Evolutionary conservation across 1,140 invertebrate genomes (phyloP), one percentile per base, ranked within the genome.

Genomic region (Habropoda laboriosa): DNA sequence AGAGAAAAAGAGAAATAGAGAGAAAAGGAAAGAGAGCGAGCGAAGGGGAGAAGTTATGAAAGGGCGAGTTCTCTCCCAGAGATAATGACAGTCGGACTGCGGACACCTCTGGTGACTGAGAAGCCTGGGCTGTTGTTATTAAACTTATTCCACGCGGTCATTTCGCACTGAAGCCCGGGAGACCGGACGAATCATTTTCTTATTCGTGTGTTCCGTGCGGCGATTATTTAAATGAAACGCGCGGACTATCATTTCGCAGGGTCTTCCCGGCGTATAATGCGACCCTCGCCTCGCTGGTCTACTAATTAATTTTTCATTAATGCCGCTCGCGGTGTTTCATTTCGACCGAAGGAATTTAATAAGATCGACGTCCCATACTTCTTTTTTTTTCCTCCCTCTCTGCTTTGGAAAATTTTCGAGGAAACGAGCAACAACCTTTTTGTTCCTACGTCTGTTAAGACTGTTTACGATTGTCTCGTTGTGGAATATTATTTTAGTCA

Each of bases 61-160:
- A 61, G 75, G 67, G 61, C 40, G 53, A 68, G 81, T 57, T 51
- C 58, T 72, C 80, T 67, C 55, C 66, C 49, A 61, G 76, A 58
- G 82, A 67, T 85, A 85, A 85, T 85, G 83, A 85, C 79, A 81
- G 79, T 74, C 73, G 38, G 57, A 64, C 82, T 55, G 72, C 66
- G 66, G 72, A 80, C 77, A 72, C 79, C 47, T 81, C 67, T 53
- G 83, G 80, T 80, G 74, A 79, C 79, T 73, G 83, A 75, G 79
- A 87, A 86, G 79, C 60, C 35, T 24, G n/a, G 42, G 47, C 71
- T 81, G 83, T 86, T 87, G 82, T 89, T 88, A 88, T 89, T 88
- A 87, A 88, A 85, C 84, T 87, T 88, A 86, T 87, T 83, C 68
- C 58, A 79, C 61, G 53, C 12, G 75, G 57, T 74, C 55, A 82